These are phyloP conservation scores for Corynorhinus townsendii DNA, from an alignment of 2,113 vertebrate species.

Conservation along the genomic window DNA sequence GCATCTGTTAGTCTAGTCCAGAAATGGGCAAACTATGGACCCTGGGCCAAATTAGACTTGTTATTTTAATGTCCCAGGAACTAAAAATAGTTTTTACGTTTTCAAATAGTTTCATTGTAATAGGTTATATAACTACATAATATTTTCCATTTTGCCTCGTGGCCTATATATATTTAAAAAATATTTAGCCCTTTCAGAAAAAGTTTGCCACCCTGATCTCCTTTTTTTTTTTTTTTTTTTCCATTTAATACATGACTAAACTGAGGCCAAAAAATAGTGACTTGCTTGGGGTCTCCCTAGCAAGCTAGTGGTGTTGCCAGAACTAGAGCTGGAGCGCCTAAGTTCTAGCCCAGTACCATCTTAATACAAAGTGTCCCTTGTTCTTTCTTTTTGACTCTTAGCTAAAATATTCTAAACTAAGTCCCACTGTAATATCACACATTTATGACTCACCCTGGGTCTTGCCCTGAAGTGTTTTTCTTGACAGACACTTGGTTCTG, in stretches of 20 bases:
- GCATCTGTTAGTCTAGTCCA: neutral
- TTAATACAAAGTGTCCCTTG: neutral
- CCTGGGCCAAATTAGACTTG: neutral
- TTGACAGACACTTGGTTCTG: neutral
- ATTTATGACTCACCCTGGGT: neutral
- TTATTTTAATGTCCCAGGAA: neutral
- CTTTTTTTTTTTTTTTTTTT: neutral
- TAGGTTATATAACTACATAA: neutral
- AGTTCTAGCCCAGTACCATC: neutral
- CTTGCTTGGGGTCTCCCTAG: neutral
- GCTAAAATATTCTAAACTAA: neutral
- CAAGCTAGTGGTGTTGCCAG: neutral
- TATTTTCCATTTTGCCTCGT: neutral
- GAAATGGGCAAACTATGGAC: neutral
- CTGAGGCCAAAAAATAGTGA: neutral
- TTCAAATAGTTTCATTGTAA: neutral
- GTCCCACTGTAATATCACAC: neutral
- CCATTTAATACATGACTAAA: neutral
- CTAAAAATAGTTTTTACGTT: conserved; percentile 11
- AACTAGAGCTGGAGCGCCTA: neutral
- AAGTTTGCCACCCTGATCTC: neutral
- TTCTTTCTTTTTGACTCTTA: neutral
- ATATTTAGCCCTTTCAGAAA: neutral
- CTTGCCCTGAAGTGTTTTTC: neutral
- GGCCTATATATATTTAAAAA: neutral